A percentile compares a stretch with the other conserved stretches of the same genome.
Evolutionary conservation across 2,797 vertebrate species (phyloP).

Genomic region (Hipposideros larvatus): DNA sequence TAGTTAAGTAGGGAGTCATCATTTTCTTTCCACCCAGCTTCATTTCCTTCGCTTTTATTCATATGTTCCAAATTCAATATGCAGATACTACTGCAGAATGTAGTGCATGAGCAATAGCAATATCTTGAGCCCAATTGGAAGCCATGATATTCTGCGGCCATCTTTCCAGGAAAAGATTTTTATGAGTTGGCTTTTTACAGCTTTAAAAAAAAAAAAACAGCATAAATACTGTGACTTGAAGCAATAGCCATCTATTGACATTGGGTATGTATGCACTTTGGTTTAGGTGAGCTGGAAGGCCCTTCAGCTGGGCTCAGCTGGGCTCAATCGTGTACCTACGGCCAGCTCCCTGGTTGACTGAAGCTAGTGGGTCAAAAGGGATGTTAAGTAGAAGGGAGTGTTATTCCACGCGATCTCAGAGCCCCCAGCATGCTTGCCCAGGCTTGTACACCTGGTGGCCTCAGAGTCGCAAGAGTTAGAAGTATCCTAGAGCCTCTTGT

Average conservation of each 20-base stretch:
- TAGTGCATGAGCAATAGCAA: not conserved
- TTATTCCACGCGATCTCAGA: not conserved
- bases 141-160: not conserved
- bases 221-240: not conserved
- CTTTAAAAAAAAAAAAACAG: not conserved
- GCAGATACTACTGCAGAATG: not conserved
- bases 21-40: conserved; percentile 44
- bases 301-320: not conserved
- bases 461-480: not conserved
- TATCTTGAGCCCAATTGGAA: not conserved
- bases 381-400: not conserved
- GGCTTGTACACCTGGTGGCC: not conserved
- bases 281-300: not conserved
- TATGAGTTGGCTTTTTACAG: not conserved
- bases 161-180: not conserved
- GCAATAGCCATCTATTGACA: not conserved
- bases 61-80: not conserved
- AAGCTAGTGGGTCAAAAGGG: fast-evolving
- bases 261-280: not conserved
- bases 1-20: conserved; percentile 45
- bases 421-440: not conserved
- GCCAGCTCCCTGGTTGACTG: no score
- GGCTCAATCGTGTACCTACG: not conserved
- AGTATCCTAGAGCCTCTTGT: not conserved
- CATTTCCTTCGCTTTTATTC: conserved; percentile 15